Evolutionary conservation across 1,140 invertebrate genomes (phyloP), one percentile per base, ranked within the genome.

Genomic region (Drosophila insularis): DNA sequence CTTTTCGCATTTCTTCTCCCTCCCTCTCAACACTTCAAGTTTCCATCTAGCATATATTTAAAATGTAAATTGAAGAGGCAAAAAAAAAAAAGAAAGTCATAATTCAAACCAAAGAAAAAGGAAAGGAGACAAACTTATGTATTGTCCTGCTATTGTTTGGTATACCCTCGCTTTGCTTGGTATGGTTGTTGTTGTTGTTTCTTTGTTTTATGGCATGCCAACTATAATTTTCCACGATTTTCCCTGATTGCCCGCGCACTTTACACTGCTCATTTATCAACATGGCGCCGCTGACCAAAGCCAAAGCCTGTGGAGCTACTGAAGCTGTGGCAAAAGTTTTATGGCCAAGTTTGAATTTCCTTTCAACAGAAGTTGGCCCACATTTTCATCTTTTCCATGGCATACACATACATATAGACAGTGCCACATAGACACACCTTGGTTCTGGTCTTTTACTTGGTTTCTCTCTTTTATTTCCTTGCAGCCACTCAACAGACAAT

Each of bases 201-300:
- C 55, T 67, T 67, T 74, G 50, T 80, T 85, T 85, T 74, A 67
- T 67, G 58, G 53, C 63, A 59, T 68, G 69, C 81, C 70, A 85
- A 81, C 81, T 81, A 87, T 87, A 82, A 87, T 87, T 89, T 87
- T 89, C 69, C 74, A 61, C 80, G 76, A 82, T 87, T 82, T 82
- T 82, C 86, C 86, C 80, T 89, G 82, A 87, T 89, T 87, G 82
- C 72, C 79, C 79, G 64, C 84, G 55, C 53, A 72, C 64, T 85
- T 74, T 65, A 74, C 64, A 67, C 74, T 77, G 82, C 82, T 87
- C 82, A 87, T 87, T 87, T 87, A 87, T 87, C 82, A 89, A 73
- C 64, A 64, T 53, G 72, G 63, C 55, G 56, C 55, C 55, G 53
- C 70, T 81, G 81, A 86, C 74, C 74, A 81, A 70, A 82, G 68